Base-by-base conservation (phyloP, 1,140 invertebrate genomes). In the Amphibalanus amphitrite region DNA sequence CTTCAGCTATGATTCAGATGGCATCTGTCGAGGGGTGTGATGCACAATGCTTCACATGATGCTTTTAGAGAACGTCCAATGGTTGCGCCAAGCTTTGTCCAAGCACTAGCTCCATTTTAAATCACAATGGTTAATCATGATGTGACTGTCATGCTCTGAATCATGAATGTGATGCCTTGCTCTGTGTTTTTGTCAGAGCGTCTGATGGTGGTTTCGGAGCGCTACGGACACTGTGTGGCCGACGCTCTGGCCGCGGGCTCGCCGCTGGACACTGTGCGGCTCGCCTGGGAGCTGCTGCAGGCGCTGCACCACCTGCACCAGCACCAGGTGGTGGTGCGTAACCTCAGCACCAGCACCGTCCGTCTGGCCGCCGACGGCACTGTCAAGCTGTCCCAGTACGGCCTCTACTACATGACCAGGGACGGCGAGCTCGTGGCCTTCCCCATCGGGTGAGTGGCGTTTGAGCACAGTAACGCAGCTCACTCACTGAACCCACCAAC, bases 381-480 rank as follows among this genome's bases (percentile, higher is more conserved):
- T 77, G 86, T 93, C 0, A 93, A 96, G 79, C 78, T 98, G 33
- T 92, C n/a, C 76, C 94, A 95, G 81, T 97, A 92, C 84, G 95
- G 94, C 17, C 80, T 96, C 70, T 93, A 90, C 82, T 88, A 92
- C 78, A 95, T 97, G 88, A 96, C 93, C 28, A 87, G 89, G 77
- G 82, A 82, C 78, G 92, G 91, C 69, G 85, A 85, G 75, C 86
- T 90, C 80, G 92, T 97, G 13, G 86, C 89, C 23, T 97, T 97
- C 85, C 94, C 94, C 70, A 88, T 97, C 76, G 91, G 92, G 88
- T 93, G 84, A n/a, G n/a, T n/a, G n/a, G n/a, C n/a, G n/a, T n/a
- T n/a, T n/a, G n/a, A n/a, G n/a, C n/a, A n/a, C n/a, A n/a, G n/a
- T n/a, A n/a, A n/a, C n/a, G n/a, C n/a, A n/a, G n/a, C n/a, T n/a